Evolutionary conservation across 2,888 invertebrate species (phyloP).

Genomic region (Zaprionus lineosus): DNA sequence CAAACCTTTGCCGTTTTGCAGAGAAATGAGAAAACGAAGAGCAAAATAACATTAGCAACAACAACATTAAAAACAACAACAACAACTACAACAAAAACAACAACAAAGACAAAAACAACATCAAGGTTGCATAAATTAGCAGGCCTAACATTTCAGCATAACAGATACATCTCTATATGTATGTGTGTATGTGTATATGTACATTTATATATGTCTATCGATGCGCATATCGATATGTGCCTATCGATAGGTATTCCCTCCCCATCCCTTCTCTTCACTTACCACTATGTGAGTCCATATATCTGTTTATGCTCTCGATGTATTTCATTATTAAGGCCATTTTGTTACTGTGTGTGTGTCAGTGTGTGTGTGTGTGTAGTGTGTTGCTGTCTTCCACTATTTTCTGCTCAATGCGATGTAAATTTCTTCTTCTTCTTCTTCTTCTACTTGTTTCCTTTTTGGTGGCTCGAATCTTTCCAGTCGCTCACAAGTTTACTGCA

Average conservation of each 20-base stretch:
- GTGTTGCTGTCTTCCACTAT: constrained; percentile 50
- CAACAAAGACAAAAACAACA: constrained; percentile 27
- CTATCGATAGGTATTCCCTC: no score
- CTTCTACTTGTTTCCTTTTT: constrained; percentile 22
- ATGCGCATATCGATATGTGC: neutral
- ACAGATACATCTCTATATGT: neutral
- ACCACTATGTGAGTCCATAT: constrained; percentile 93
- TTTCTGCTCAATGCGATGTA: no score
- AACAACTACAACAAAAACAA: constrained; percentile 16
- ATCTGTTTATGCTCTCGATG: constrained; percentile 90
- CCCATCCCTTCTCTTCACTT: no score
- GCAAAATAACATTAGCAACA: constrained; percentile 27
- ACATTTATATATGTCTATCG: constrained; percentile 1
- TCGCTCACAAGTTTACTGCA: constrained; percentile 34
- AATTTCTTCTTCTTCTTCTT: constrained; percentile 23
- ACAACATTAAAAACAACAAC: constrained; percentile 78
- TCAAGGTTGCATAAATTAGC: constrained; percentile 77
- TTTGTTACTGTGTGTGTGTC: constrained; percentile 78
- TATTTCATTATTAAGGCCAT: constrained; percentile 93
- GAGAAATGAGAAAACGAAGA: constrained; percentile 54
- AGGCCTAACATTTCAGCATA: constrained; percentile 16
- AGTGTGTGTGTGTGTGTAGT: constrained; percentile 55
- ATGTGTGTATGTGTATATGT: neutral
- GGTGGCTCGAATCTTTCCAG: constrained; percentile 39
- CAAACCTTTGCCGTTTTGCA: constrained; percentile 53